These are phyloP conservation scores for Nesoenas mayeri DNA, from an alignment of 2,113 vertebrate genomes.

Conservation along the genomic window DNA sequence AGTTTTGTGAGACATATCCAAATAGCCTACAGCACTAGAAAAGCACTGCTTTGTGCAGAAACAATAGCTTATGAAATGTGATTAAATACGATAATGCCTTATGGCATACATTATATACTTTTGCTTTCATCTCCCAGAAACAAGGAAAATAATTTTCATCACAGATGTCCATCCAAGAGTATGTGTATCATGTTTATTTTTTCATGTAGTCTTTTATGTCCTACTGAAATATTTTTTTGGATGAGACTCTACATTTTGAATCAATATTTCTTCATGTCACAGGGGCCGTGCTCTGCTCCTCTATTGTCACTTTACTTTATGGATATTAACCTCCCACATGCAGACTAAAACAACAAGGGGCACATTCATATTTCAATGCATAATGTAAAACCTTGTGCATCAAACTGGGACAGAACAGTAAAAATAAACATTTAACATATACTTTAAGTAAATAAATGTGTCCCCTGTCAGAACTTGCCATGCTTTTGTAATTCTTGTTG, in stretches of 20 bases:
- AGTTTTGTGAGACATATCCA: background rate
- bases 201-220: background rate
- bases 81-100: background rate
- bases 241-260: background rate
- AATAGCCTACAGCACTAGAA: background rate
- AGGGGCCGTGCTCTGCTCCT: background rate
- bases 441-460: slow-evolving; percentile 4
- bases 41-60: background rate
- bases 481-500: background rate
- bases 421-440: slow-evolving; percentile 5
- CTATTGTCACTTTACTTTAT: background rate
- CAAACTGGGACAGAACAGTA: background rate
- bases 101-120: background rate
- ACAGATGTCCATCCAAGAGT: background rate
- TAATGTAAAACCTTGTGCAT: background rate
- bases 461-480: background rate
- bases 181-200: background rate
- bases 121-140: background rate
- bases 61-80: slow-evolving; percentile 7
- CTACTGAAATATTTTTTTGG: background rate
- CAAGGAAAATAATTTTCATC: background rate
- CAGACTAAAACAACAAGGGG: background rate
- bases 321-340: background rate
- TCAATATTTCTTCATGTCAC: background rate
- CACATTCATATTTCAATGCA: background rate